Evolutionary conservation across 2,113 vertebrate genomes (phyloP).

Genomic region (Gnathonemus longibarbis): DNA sequence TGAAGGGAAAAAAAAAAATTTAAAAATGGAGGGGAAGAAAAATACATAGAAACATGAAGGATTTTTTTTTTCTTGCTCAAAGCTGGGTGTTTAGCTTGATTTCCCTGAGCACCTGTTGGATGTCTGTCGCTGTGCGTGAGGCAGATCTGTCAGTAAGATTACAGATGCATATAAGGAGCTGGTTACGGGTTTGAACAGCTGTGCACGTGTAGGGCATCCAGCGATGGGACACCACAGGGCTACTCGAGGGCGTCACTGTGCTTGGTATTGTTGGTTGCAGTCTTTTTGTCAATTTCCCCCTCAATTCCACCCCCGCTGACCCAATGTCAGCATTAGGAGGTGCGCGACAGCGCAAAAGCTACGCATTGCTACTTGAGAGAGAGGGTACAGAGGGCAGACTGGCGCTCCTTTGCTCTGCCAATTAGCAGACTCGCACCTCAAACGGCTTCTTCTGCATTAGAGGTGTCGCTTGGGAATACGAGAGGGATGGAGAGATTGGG

Average conservation of each 20-base stretch:
- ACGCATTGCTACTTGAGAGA: neutral
- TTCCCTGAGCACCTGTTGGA: neutral
- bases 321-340: neutral
- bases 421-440: neutral
- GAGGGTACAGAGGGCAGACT: neutral
- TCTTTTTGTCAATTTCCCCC: neutral
- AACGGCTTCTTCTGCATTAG: neutral
- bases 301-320: neutral
- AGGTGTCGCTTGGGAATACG: neutral
- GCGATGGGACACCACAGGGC: neutral
- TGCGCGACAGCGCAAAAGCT: neutral
- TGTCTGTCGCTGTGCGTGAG: neutral
- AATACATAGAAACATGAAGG: neutral
- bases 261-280: neutral
- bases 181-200: neutral
- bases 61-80: neutral
- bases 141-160: neutral
- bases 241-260: neutral
- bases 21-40: neutral
- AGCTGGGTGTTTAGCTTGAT: neutral
- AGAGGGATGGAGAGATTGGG: neutral
- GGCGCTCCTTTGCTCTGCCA: neutral
- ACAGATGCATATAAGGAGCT: neutral
- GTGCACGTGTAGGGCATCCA: neutral
- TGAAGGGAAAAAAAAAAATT: neutral